Percentiles rank a stretch among this genome's conserved stretches.
phyloP scores from a whole-genome alignment of 2,888 invertebrate genomes.

The Aphidius colemani region DNA sequence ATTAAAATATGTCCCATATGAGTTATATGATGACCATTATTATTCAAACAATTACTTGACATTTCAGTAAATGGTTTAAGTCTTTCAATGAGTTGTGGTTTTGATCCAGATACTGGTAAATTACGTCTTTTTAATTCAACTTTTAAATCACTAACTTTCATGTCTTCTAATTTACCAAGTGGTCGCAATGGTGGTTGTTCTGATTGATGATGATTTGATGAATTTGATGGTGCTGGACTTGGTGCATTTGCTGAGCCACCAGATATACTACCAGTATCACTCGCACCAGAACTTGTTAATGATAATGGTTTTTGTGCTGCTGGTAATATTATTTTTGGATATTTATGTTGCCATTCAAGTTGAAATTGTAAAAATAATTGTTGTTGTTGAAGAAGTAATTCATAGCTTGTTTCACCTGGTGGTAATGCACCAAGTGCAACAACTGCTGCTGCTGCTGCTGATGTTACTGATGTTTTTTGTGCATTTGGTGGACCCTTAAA shows the following conservation, averaged over 20 bases:
- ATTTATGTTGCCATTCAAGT: conserved; percentile 77
- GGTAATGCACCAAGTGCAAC: conserved; percentile 30
- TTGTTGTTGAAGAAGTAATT: conserved; percentile 90
- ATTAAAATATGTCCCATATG: conserved; percentile 60
- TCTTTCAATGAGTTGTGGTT: conserved; percentile 92
- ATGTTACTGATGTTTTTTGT: conserved; percentile 71
- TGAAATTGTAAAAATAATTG: conserved; percentile 89
- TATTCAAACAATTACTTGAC: conserved; percentile 48
- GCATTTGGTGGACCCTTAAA: conserved; percentile 83
- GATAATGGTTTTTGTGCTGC: conserved; percentile 68
- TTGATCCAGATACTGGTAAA: conserved; percentile 93
- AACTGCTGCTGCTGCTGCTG: conserved; percentile 49
- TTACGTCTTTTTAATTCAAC: conserved; percentile 92
- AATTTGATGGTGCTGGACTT: conserved; percentile 54
- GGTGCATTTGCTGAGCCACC: conserved; percentile 49
- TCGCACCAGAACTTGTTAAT: conserved; percentile 49
- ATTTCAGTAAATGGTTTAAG: conserved; percentile 73
- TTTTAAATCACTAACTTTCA: conserved; percentile 92
- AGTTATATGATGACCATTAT: conserved; percentile 56
- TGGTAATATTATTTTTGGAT: conserved; percentile 81
- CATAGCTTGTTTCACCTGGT: conserved; percentile 80
- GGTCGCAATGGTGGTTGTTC: conserved; percentile 60
- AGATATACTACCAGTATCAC: conserved; percentile 59
- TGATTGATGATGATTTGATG: conserved; percentile 48
- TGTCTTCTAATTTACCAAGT: conserved; percentile 81